phyloP scores from a whole-genome alignment of 1,140 invertebrate species.

The Pteromalus puparum region DNA sequence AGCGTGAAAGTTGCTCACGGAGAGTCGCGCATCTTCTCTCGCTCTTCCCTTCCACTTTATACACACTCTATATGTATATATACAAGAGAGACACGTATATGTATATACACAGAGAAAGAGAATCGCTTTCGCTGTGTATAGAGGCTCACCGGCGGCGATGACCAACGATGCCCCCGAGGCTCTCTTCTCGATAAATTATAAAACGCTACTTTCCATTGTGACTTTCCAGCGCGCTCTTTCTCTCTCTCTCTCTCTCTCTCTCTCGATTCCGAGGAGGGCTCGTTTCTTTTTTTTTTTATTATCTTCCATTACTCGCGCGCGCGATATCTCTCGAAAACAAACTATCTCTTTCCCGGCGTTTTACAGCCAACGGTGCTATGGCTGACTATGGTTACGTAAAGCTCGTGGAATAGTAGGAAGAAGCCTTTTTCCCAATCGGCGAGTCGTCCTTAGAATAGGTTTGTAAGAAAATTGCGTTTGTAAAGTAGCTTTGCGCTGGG shows the following conservation, averaged over 20 bases:
- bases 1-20: background rate
- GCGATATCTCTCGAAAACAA: background rate
- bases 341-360: background rate
- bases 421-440: background rate
- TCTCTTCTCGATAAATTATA: constrained; percentile 38
- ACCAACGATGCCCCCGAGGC: constrained; percentile 60
- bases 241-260: background rate
- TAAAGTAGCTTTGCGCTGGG: background rate
- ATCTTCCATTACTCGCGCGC: too few relatives aligned
- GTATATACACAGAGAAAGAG: constrained; percentile 47
- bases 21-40: background rate
- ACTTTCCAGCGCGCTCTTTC: constrained; percentile 38
- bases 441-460: background rate
- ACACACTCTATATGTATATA: too few relatives aligned
- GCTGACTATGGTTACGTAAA: background rate
- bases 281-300: too few relatives aligned
- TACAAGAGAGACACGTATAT: background rate
- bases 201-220: constrained; percentile 52
- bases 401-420: background rate
- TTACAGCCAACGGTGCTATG: background rate
- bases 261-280: background rate
- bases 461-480: constrained; percentile 3
- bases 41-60: background rate
- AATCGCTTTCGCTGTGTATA: constrained; percentile 63
- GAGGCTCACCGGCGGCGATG: constrained; percentile 51